Base-by-base conservation (phyloP, 2,797 vertebrate genomes). In the Paramormyrops hopkinsi region DNA sequence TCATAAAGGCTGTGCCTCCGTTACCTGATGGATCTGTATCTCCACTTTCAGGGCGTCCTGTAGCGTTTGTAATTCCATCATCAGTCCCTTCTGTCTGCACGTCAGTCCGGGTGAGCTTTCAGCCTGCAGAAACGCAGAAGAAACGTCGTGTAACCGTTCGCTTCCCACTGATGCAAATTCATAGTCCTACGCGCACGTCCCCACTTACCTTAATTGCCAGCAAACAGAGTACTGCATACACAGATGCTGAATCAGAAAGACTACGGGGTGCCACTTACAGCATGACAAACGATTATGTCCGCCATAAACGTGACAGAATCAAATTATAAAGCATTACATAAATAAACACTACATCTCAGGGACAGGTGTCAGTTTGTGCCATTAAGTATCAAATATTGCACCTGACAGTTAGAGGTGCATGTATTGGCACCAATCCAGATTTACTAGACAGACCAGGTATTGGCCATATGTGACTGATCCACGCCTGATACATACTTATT, bases 31-130 rank as follows among this genome's bases (percentile, higher is more conserved):
- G 96, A 97, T 95, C 93, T 97, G 97, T 95, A 97, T 97, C 96
- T 97, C 97, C 94, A 97, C 96, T 97, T 97, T 97, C 90, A 97
- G 96, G 94, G 97, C 97, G 94, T 97, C 97, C 95, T 97, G 97
- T 91, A 97, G 96, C 95, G 96, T 97, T 95, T 97, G 97, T 91
- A 97, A 95, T 96, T 97, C 97, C 97, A 97, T 97, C 93, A 96
- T 93, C 88, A 89, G 93, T 96, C 96, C 95, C 90, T 93, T 93
- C 92, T 93, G 92, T 94, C 93, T 95, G 96, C 95, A 96, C 95
- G 95, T 95, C 96, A 95, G 95, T 95, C 92, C 95, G 84, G 92
- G 91, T 89, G 91, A 92, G 91, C 91, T 92, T 91, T 92, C 91
- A 91, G 92, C 92, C 92, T 93, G 86, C 3, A 17, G 11, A 50